Percentiles rank a stretch among this genome's conserved stretches.
Conservation (phyloP, 2,888 invertebrate genomes). For the Creontiades dilutus region DNA sequence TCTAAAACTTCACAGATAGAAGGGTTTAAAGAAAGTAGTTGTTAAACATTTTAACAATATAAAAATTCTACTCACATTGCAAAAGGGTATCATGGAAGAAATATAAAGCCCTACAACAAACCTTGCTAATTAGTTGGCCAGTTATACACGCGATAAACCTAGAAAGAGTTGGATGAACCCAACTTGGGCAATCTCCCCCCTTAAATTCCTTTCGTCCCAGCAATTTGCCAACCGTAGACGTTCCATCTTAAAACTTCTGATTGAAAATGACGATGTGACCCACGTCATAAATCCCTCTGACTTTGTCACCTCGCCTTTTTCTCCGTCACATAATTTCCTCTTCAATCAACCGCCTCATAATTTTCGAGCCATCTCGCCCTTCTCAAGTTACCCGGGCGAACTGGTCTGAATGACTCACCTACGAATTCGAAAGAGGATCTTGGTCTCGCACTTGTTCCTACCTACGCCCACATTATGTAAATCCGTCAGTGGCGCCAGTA, state of each 20-base stretch:
- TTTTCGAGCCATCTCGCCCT: neutral
- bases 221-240: neutral
- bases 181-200: no score
- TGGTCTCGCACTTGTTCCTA: neutral
- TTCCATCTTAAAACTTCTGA: neutral
- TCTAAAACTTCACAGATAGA: no score
- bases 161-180: no score
- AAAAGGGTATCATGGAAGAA: no score
- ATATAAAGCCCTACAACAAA: no score
- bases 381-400: neutral
- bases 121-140: no score
- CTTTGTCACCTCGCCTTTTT: neutral
- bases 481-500: neutral
- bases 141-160: no score
- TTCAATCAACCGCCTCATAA: neutral
- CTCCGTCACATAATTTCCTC: slow-evolving; percentile 10
- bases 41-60: no score
- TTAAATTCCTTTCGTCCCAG: neutral
- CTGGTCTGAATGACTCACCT: slow-evolving; percentile 1
- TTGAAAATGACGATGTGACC: slow-evolving; percentile 3
- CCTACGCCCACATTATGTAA: slow-evolving; percentile 26
- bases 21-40: no score
- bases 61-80: no score
- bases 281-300: neutral
- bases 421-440: neutral